phyloP scores from a whole-genome alignment of 2,888 invertebrate genomes.

The Cantharis nigra region DNA sequence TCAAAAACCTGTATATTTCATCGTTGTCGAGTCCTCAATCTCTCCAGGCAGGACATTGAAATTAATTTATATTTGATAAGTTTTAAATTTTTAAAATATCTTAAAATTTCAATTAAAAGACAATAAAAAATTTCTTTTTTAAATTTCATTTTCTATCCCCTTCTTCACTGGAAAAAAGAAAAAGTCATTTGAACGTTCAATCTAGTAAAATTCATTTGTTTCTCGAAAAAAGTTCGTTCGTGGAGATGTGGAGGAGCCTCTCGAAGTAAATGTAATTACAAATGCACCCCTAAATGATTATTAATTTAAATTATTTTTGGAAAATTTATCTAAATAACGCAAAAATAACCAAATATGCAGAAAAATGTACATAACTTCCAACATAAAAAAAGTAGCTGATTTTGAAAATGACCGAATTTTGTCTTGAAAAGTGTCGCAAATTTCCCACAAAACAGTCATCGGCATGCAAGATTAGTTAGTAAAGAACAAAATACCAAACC shows the following conservation, averaged over 20 bases:
- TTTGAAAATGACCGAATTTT: background rate
- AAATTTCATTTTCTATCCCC: too few species aligned
- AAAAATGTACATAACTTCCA: conserved; percentile 5
- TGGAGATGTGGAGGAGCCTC: background rate
- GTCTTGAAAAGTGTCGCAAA: background rate
- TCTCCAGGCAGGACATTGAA: too few species aligned
- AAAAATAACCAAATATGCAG: conserved; percentile 18
- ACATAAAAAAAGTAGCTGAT: background rate
- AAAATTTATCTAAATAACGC: conserved; percentile 14
- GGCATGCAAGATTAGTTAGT: conserved; percentile 27
- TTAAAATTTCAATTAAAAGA: too few species aligned
- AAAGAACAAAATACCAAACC: background rate
- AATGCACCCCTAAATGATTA: background rate
- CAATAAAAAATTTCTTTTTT: too few species aligned
- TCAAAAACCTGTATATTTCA: too few species aligned
- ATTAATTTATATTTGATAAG: too few species aligned
- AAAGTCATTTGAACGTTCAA: background rate
- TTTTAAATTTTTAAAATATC: too few species aligned
- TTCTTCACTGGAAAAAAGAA: too few species aligned
- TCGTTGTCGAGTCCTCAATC: too few species aligned
- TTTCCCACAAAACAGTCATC: conserved; percentile 24
- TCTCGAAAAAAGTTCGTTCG: background rate
- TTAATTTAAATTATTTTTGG: background rate
- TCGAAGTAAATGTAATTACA: background rate
- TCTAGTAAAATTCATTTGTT: background rate